Conservation (phyloP, 2,113 vertebrate genomes). For the Dromiciops gliroides region DNA sequence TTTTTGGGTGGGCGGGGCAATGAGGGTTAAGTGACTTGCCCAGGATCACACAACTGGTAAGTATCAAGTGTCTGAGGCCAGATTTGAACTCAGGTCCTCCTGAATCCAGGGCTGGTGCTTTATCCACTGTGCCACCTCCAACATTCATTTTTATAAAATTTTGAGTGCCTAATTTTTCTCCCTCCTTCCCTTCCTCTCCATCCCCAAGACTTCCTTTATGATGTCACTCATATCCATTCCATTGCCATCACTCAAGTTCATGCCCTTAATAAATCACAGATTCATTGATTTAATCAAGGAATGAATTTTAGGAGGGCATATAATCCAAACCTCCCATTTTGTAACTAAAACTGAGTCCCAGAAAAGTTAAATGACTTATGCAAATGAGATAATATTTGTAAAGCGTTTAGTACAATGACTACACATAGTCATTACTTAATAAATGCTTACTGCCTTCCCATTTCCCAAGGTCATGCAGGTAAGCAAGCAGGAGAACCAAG, state of each 20-base stretch:
- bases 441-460: not conserved
- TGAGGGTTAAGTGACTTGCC: too few species aligned
- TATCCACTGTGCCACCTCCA: too few species aligned
- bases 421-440: not conserved
- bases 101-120: too few species aligned
- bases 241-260: not conserved
- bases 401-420: not conserved
- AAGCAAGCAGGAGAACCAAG: not conserved
- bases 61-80: too few species aligned
- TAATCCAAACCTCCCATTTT: not conserved
- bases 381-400: not conserved
- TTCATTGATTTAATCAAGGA: not conserved
- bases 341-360: not conserved
- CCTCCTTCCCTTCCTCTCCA: not conserved
- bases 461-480: not conserved
- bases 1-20: too few species aligned
- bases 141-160: too few species aligned
- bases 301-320: not conserved
- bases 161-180: not conserved
- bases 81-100: too few species aligned
- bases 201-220: not conserved
- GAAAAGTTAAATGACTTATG: not conserved
- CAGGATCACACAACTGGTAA: too few species aligned
- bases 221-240: not conserved
- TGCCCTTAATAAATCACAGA: not conserved